Evolutionary conservation across 2,113 vertebrate genomes (phyloP), one percentile per base, ranked within the genome.

Genomic region (Megatriorchis doriae): DNA sequence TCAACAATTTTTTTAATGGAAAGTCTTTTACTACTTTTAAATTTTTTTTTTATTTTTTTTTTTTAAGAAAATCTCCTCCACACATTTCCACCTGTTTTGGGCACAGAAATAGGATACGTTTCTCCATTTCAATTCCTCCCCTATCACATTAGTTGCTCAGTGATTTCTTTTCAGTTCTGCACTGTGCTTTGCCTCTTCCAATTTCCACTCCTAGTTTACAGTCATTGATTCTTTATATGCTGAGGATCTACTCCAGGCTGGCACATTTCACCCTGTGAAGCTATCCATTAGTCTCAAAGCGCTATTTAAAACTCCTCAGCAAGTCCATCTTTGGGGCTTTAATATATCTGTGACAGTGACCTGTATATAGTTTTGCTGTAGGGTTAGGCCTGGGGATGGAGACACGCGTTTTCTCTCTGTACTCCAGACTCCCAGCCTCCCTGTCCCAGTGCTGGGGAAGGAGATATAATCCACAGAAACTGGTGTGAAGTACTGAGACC

Each of bases 131-230:
- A 85, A 38, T 97, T 96, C 84, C 84, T 79, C 34, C 93, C 71
- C 86, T 94, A 85, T 96, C 94, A 94, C 83, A 95, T 94, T 97
- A 95, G 96, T 93, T 94, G 88, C 96, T 96, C 78, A n/a, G 84
- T 91, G 86, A 94, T 96, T 95, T 97, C 97, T 96, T 94, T 97
- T 94, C 92, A 95, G 96, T 97, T 97, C 95, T 95, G 97, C 96
- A 95, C 96, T 77, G 65, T 91, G 96, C 96, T 95, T 97, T 97
- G 93, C 96, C 86, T 97, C 91, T 97, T 97, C 95, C 96, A 97
- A 96, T 97, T 97, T 97, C 95, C 83, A 80, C 81, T 97, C 56
- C 93, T 97, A 75, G 83, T 94, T 97, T 97, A 97, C 94, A 97
- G 97, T 97, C 94, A 96, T 93, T 97, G 97, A 97, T 95, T 97